These are phyloP conservation scores for Danio choprae DNA, from an alignment of 2,797 vertebrate genomes.

Conservation along the genomic window DNA sequence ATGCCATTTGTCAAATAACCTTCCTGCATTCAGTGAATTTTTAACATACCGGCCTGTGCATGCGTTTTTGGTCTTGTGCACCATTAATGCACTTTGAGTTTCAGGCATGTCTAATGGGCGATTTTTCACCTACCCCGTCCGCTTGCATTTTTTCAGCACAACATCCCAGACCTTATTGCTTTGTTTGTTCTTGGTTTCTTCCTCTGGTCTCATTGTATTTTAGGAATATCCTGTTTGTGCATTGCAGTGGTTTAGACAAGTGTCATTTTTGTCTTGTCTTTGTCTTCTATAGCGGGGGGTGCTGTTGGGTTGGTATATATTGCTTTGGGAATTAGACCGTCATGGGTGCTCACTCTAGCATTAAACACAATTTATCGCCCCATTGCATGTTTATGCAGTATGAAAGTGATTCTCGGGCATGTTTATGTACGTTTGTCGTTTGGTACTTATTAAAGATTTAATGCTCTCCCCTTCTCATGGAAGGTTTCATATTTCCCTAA, in stretches of 20 bases:
- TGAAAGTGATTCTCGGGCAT: conserved; percentile 63
- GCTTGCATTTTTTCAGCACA: conserved; percentile 43
- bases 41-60: conserved; percentile 26
- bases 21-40: conserved; percentile 37
- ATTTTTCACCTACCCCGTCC: conserved; percentile 16
- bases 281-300: conserved; percentile 29
- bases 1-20: conserved; percentile 17
- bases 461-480: conserved; percentile 28
- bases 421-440: conserved; percentile 56
- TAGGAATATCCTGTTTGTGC: conserved; percentile 73
- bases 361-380: conserved; percentile 74
- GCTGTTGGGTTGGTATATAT: conserved; percentile 47
- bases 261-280: conserved; percentile 52
- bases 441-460: conserved; percentile 68
- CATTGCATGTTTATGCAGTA: conserved; percentile 63
- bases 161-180: conserved; percentile 24
- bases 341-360: conserved; percentile 66
- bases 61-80: not conserved
- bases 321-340: conserved; percentile 65
- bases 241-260: conserved; percentile 57
- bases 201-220: conserved; percentile 65
- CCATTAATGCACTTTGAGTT: conserved; percentile 7
- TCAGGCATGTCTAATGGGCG: not conserved
- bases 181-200: conserved; percentile 37
- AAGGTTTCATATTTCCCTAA: conserved; percentile 47